Evolutionary conservation across 2,888 invertebrate species (phyloP), one percentile per base, ranked within the genome.

Genomic region (Agrotis exclamationis): DNA sequence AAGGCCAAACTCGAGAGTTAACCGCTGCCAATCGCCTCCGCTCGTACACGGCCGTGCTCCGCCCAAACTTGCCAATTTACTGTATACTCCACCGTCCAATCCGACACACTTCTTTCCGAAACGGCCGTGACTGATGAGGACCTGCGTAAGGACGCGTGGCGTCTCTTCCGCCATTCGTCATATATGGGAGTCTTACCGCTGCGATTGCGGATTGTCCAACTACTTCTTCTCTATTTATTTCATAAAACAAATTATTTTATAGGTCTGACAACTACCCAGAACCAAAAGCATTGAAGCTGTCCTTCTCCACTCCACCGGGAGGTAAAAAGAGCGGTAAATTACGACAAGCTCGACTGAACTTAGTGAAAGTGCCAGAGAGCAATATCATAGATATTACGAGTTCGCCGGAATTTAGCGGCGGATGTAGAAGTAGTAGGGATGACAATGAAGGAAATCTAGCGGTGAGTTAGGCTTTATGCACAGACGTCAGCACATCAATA

Each of bases 371-470:
- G 0, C 92, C 90, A 64, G 76, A 85, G 2, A 87, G 75, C 2
- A 87, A 76, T 16, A 75, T 92, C 0, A 91, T 96, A 0, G 95
- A 96, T 54, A 87, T 96, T 3, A 94, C 95, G 0, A 88, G 90
- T 53, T 93, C 94, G 0, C 94, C 95, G 0, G 93, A 93, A 44
- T 86, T 88, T 39, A 70, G 81, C 5, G 85, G 82, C 0, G 87
- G 85, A 0, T 70, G 74, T 28, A 63, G 84, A 18, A 67, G 45
- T 6, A 58, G 44, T n/a, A 85, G 13, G 7, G 45, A 54, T 24
- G 67, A 68, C 7, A 72, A 18, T 22, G 82, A 85, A 28, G 45
- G 64, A 44, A 72, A 74, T 69, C 65, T 87, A 3, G 86, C 89
- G 87, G 92, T 92, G 50, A 54, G 14, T 72, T 11, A 6, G 39